These are phyloP conservation scores for Cercopithecus mona DNA, from an alignment of 2,113 vertebrate genomes.

Conservation along the genomic window DNA sequence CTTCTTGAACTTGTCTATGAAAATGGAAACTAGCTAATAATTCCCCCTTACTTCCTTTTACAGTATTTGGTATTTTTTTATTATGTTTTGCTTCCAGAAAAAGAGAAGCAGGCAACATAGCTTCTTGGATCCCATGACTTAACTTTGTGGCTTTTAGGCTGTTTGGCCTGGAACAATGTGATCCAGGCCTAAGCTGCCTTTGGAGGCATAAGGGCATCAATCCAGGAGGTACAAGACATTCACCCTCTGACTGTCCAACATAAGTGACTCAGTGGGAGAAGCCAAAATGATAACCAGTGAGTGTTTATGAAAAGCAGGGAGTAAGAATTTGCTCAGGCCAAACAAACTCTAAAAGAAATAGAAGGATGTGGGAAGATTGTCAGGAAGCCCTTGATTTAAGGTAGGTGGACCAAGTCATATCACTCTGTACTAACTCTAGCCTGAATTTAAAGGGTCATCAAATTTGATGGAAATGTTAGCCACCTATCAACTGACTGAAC, in stretches of 20 bases:
- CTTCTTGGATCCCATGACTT: not conserved
- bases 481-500: not conserved
- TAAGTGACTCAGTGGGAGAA: not conserved
- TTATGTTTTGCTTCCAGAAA: not conserved
- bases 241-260: not conserved
- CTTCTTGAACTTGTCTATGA: not conserved
- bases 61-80: not conserved
- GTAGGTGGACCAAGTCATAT: not conserved
- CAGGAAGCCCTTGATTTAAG: not conserved
- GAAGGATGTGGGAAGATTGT: not conserved
- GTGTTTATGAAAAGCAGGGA: not conserved
- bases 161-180: not conserved
- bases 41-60: not conserved
- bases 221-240: not conserved
- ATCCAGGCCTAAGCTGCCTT: not conserved
- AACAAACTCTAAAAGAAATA: not conserved
- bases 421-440: not conserved
- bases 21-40: not conserved
- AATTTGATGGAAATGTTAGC: not conserved
- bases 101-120: not conserved
- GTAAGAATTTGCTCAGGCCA: not conserved
- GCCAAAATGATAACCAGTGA: not conserved
- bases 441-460: not conserved
- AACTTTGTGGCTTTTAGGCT: not conserved
- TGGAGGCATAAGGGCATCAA: not conserved